Conservation (phyloP, 2,797 vertebrate genomes). For the Chaetodon trifasciatus region DNA sequence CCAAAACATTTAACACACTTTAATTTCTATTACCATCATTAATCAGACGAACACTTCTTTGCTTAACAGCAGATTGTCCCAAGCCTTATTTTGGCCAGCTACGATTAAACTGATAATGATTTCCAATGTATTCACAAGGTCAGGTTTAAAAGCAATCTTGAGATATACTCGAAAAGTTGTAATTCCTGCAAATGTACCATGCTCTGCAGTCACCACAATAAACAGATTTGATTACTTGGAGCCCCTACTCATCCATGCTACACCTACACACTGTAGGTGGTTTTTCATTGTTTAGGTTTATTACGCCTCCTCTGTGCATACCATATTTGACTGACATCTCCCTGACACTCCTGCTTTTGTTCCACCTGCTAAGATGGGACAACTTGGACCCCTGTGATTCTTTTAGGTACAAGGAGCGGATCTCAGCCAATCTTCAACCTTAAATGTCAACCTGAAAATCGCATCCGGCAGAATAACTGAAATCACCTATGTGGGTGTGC, state of each 20-base stretch:
- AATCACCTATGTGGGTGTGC: neutral
- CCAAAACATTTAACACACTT: too few species aligned
- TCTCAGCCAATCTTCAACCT: conserved; percentile 16
- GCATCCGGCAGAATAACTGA: conserved; percentile 21
- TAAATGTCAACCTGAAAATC: conserved; percentile 5
- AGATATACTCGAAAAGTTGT: neutral
- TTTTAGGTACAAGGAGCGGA: neutral
- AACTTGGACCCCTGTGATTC: neutral
- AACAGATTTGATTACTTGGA: neutral
- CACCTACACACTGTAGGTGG: neutral
- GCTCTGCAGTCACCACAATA: neutral
- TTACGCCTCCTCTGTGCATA: neutral
- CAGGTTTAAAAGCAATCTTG: neutral
- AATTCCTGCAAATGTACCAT: neutral
- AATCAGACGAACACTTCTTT: conserved; percentile 1
- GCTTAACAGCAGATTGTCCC: neutral
- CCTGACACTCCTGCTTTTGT: neutral
- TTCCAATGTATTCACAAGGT: neutral
- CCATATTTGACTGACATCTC: conserved; percentile 6
- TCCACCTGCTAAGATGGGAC: neutral
- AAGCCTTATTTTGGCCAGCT: neutral
- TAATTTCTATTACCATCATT: neutral
- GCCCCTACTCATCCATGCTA: neutral
- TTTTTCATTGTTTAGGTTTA: conserved; percentile 6
- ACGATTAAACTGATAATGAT: neutral